Evolutionary conservation across 1,140 invertebrate genomes (phyloP), one percentile per base, ranked within the genome.

Genomic region (Drosophila albomicans): DNA sequence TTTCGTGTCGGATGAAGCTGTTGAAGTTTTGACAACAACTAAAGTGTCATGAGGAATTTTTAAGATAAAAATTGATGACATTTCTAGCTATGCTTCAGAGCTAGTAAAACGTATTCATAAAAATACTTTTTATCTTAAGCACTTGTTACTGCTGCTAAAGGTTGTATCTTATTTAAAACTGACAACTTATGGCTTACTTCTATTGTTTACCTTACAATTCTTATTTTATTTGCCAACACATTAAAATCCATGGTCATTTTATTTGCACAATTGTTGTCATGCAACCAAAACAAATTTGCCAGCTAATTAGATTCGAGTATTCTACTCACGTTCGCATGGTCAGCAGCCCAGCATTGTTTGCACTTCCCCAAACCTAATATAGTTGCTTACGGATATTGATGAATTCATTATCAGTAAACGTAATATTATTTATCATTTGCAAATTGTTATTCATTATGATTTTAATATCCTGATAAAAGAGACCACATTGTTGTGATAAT

Each of bases 181-280:
- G 25, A 10, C 5, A 52, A 5, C 2, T 51, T 3, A 28, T 25
- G 48, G 4, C 49, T 30, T 30, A 13, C 32, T 52, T 13, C 6
- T 2, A 30, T n/a, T 30, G 5, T 52, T 52, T 52, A 6, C 11
- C 5, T 52, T 13, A 30, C 25, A 30, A 32, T 52, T 52, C 28
- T 13, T 13, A 7, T 52, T n/a, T 52, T 30, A 28, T 15, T 8
- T 10, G 45, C 11, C 8, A 35, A 15, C 15, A 10, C 7, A 35
- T 49, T 32, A 35, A 32, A 10, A 46, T 48, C 15, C 59, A 49
- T 62, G 45, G 45, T 62, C 45, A 62, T 8, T 62, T 35, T 62
- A 62, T 48, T 35, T 35, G 45, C 30, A 11, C 28, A 62, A 49
- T 62, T 49, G 45, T 32, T 62, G 59, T 5, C 13, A 11, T 16